phyloP scores from a whole-genome alignment of 1,140 invertebrate species.

The Oreohelix idahoensis region DNA sequence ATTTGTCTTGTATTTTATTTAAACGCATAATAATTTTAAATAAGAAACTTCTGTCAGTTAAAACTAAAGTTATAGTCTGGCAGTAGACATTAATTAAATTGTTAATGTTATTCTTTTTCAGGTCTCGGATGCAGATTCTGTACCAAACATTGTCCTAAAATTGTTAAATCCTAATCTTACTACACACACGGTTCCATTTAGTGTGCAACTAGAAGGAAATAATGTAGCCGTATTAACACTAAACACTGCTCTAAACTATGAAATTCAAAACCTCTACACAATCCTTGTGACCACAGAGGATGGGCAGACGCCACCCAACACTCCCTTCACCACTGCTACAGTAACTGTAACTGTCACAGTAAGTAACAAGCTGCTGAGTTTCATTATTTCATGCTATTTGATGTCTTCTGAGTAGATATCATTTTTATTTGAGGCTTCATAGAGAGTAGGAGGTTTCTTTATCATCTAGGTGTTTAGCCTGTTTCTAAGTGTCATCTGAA shows the following conservation, averaged over 20 bases:
- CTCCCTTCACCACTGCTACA: neutral
- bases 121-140: conserved; percentile 23
- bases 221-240: neutral
- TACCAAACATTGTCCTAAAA: neutral
- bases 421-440: no score
- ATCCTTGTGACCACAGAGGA: conserved; percentile 24
- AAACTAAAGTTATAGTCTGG: no score
- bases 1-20: no score
- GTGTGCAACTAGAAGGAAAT: neutral
- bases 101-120: neutral
- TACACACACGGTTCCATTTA: neutral
- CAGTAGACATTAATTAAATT: neutral
- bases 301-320: neutral
- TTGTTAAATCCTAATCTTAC: neutral
- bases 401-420: no score
- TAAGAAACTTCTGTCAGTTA: no score
- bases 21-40: no score
- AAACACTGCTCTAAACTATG: conserved; percentile 17
- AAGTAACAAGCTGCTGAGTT: neutral
- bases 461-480: no score
- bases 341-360: conserved; percentile 24
- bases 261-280: neutral
- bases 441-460: no score
- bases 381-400: no score
- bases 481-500: no score